Conservation (phyloP, 2,113 vertebrate species). For the Riparia riparia region DNA sequence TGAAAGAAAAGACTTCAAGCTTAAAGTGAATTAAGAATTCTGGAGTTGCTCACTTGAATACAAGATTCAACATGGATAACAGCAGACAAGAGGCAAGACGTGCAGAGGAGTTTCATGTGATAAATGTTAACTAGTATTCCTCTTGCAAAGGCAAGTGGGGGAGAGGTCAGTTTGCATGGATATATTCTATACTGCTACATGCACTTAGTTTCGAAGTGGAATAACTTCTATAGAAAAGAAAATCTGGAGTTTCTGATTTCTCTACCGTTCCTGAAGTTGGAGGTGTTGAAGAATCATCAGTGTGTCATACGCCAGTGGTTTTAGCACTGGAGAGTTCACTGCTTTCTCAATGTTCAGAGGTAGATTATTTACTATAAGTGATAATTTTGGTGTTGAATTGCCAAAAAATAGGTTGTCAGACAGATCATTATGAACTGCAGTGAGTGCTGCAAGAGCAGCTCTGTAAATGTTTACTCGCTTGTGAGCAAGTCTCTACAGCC, state of each 20-base stretch:
- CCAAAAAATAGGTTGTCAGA: background rate
- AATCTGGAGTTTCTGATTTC: background rate
- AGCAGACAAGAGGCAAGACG: background rate
- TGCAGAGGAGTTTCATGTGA: background rate
- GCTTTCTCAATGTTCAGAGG: background rate
- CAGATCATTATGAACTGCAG: background rate
- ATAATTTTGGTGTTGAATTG: background rate
- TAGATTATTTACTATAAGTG: background rate
- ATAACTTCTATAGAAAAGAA: background rate
- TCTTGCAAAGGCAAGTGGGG: background rate
- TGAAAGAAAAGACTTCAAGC: background rate
- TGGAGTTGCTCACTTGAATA: background rate
- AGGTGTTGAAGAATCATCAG: background rate
- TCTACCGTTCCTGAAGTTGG: background rate
- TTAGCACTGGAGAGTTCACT: background rate
- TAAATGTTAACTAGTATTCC: background rate
- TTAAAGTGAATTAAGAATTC: background rate
- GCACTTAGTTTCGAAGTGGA: background rate
- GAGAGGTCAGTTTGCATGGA: background rate
- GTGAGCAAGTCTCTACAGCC: background rate
- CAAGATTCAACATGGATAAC: background rate
- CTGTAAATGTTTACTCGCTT: background rate
- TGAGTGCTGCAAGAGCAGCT: background rate
- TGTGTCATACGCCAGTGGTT: background rate
- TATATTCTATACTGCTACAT: background rate